phyloP scores from a whole-genome alignment of 2,113 vertebrate species.

The Nanorana parkeri region DNA sequence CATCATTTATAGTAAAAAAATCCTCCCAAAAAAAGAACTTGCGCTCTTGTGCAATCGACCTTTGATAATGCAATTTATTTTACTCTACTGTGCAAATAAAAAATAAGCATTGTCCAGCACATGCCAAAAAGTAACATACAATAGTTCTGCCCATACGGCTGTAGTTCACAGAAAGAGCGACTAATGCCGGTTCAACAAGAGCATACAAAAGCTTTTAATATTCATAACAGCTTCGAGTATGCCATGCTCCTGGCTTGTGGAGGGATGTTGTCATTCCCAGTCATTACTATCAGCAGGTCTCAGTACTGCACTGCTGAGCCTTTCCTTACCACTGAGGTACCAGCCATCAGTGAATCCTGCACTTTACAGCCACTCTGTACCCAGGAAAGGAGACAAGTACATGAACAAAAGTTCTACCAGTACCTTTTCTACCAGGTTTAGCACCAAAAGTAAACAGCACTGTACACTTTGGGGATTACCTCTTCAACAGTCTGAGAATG shows the following conservation, averaged over 20 bases:
- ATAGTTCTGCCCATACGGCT: conserved; percentile 26
- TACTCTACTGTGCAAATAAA: conserved; percentile 39
- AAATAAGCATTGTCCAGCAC: conserved; percentile 54
- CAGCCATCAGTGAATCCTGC: conserved; percentile 47
- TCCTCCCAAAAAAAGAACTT: conserved; percentile 31
- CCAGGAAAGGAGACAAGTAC: neutral
- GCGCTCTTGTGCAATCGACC: conserved; percentile 41
- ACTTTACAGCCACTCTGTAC: conserved; percentile 17
- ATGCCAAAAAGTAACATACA: conserved; percentile 23
- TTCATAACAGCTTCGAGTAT: conserved; percentile 22
- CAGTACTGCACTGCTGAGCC: conserved; percentile 15
- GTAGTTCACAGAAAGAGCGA: conserved; percentile 37
- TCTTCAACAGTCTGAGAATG: neutral
- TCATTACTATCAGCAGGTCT: neutral
- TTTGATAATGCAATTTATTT: conserved; percentile 53
- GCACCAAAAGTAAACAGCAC: conserved; percentile 39
- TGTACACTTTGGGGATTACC: neutral
- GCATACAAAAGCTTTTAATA: conserved; percentile 34
- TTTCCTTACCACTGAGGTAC: conserved; percentile 12
- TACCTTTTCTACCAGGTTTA: neutral
- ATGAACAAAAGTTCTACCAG: conserved; percentile 11
- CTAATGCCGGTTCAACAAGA: conserved; percentile 38
- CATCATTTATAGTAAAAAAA: conserved; percentile 45
- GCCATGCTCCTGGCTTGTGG: conserved; percentile 11
- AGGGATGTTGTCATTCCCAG: conserved; percentile 15